Base-by-base conservation (phyloP, 2,888 invertebrate species). In the Timandra comae region DNA sequence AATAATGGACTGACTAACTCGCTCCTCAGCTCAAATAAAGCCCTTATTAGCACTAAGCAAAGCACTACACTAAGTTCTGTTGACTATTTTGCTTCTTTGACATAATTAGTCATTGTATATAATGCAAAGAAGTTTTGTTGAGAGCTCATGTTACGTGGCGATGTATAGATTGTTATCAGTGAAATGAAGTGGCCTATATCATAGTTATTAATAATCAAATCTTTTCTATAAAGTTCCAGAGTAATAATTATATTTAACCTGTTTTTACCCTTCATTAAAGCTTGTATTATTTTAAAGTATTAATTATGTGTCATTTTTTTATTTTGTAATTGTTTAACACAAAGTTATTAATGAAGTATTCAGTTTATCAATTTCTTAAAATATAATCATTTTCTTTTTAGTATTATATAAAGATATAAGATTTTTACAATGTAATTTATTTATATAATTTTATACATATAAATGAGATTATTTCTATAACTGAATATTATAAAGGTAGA, bases 211-310 rank as follows among this genome's bases (percentile, higher is more conserved):
- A 16, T 16, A 16, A 16, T 16, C 16, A 16, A 16, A 16, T 2
- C 9, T 65, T 68, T 61, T 72, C 65, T 67, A 75, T 72, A 52
- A 71, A 64, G 66, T 75, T 78, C 59, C 65, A 71, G 57, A 69
- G 49, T 76, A 76, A 74, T 73, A 77, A 62, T 69, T 74, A 60
- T 77, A 72, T 80, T 67, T 75, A 76, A 74, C 66, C 68, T 67
- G 65, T 72, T 66, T 69, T 44, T 46, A 23, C 27, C 62, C 55
- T 54, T 56, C 57, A 52, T 56, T 64, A 69, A 68, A 69, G 72
- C 73, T 77, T 80, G 75, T 80, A 80, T 82, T 77, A 77, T 66
- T 72, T 70, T 56, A 67, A 70, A 82, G 79, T 81, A 82, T 84
- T 81, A 74, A 77, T 74, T 52, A 56, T 59, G 36, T 46, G 56